These are phyloP conservation scores for Leptoteleia sp. DNA, from an alignment of 1,140 invertebrate genomes.

Conservation along the genomic window DNA sequence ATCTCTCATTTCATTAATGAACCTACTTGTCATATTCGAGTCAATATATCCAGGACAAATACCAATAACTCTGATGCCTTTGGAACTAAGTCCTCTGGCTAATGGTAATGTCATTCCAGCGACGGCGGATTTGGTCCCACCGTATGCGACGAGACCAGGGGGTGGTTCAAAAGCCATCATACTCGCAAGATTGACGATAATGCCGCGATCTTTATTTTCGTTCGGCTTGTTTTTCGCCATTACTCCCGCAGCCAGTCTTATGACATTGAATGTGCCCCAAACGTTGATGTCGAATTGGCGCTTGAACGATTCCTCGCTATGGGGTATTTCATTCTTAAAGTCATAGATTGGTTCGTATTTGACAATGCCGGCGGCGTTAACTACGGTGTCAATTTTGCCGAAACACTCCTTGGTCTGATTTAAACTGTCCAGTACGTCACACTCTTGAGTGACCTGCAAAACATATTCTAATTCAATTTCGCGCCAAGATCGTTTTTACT, in stretches of 20 bases:
- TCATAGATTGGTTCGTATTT: slow-evolving; percentile 44
- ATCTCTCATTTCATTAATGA: background rate
- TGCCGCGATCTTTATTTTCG: slow-evolving; percentile 62
- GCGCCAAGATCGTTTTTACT: background rate
- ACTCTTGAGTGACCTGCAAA: slow-evolving; percentile 63
- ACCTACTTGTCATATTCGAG: slow-evolving; percentile 59
- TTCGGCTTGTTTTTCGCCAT: slow-evolving; percentile 65
- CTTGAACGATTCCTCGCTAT: slow-evolving; percentile 54
- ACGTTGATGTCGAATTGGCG: slow-evolving; percentile 57
- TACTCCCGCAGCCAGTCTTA: slow-evolving; percentile 54
- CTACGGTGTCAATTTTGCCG: slow-evolving; percentile 64
- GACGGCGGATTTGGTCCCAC: slow-evolving; percentile 55
- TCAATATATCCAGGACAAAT: slow-evolving; percentile 63
- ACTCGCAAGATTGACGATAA: slow-evolving; percentile 69
- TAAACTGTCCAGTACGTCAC: slow-evolving; percentile 56
- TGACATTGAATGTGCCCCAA: slow-evolving; percentile 68
- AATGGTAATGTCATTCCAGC: slow-evolving; percentile 69
- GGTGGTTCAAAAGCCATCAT: slow-evolving; percentile 51
- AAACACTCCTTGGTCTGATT: slow-evolving; percentile 61
- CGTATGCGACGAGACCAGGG: slow-evolving; percentile 59
- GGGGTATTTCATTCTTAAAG: slow-evolving; percentile 55
- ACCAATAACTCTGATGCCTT: slow-evolving; percentile 66
- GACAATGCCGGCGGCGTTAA: slow-evolving; percentile 60
- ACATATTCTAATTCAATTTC: too few species aligned
- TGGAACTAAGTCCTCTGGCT: slow-evolving; percentile 52